Evolutionary conservation across 2,797 vertebrate genomes (phyloP).

Genomic region (Neostethus bicornis): DNA sequence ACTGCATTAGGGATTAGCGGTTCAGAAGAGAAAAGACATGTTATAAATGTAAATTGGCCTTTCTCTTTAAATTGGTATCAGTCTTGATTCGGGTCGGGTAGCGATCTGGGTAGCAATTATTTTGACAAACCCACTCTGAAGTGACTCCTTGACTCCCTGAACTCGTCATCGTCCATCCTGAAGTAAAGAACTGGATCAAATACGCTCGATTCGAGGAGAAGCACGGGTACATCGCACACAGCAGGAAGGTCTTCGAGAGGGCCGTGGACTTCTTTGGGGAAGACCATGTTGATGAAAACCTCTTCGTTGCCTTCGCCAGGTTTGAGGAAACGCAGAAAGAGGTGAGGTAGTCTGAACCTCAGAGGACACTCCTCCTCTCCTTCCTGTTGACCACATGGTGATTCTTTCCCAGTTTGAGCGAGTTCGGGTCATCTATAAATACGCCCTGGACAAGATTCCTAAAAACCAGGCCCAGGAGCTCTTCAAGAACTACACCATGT

Average conservation of each 20-base stretch:
- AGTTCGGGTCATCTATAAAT: constrained; percentile 96
- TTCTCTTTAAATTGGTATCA: no score
- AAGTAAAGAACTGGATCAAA: constrained; percentile 99
- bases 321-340: constrained; percentile 99
- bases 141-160: constrained; percentile 74
- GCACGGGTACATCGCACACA: constrained; percentile 90
- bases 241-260: constrained; percentile 91
- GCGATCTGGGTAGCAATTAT: no score
- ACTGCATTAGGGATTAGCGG: no score
- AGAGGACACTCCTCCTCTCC: neutral
- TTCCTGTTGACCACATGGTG: no score
- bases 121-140: no score
- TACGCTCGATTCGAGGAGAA: constrained; percentile 98
- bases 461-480: constrained; percentile 96
- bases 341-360: constrained; percentile 60
- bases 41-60: no score
- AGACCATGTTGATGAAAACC: constrained; percentile 89
- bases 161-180: constrained; percentile 96
- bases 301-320: constrained; percentile 94
- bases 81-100: no score
- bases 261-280: constrained; percentile 96
- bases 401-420: constrained; percentile 97
- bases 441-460: constrained; percentile 92
- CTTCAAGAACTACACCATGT: constrained; percentile 98
- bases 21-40: no score